phyloP scores from a whole-genome alignment of 2,797 vertebrate genomes.

The Falco peregrinus region DNA sequence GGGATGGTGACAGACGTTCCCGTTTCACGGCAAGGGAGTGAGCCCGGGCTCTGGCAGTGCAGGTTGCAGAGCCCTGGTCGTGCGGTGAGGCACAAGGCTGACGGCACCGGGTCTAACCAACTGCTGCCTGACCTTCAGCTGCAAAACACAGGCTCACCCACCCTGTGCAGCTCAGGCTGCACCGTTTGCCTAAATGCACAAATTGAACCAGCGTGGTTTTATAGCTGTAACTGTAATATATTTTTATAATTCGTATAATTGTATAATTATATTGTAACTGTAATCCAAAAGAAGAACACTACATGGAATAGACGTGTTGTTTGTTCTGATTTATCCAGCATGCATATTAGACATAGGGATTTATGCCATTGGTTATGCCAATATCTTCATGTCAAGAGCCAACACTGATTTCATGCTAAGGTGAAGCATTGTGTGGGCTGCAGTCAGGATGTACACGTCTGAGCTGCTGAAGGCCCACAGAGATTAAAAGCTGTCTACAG shows the following conservation, averaged over 20 bases:
- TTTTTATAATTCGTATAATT: too few relatives aligned
- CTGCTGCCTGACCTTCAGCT: not conserved
- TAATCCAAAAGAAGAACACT: not conserved
- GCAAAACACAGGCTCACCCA: rapidly evolving
- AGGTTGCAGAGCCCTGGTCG: not conserved
- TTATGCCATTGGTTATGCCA: not conserved
- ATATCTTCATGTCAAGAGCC: not conserved
- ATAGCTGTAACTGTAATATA: not conserved
- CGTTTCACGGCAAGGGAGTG: rapidly evolving
- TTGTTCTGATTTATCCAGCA: not conserved
- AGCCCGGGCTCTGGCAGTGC: not conserved
- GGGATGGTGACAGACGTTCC: not conserved
- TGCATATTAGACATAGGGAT: not conserved
- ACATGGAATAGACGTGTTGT: not conserved
- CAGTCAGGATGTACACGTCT: not conserved
- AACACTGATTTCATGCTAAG: not conserved
- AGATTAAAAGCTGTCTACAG: conserved; percentile 6
- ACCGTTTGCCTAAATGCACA: not conserved
- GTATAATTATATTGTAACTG: not conserved
- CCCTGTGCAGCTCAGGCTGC: not conserved
- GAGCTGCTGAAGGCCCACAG: not conserved
- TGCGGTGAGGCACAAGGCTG: not conserved
- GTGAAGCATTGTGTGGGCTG: not conserved
- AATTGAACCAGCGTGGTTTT: not conserved
- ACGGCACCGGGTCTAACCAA: not conserved